Percentiles rank a stretch among this genome's conserved stretches.
Conservation (phyloP, 2,797 vertebrate species). For the Coendou prehensilis region DNA sequence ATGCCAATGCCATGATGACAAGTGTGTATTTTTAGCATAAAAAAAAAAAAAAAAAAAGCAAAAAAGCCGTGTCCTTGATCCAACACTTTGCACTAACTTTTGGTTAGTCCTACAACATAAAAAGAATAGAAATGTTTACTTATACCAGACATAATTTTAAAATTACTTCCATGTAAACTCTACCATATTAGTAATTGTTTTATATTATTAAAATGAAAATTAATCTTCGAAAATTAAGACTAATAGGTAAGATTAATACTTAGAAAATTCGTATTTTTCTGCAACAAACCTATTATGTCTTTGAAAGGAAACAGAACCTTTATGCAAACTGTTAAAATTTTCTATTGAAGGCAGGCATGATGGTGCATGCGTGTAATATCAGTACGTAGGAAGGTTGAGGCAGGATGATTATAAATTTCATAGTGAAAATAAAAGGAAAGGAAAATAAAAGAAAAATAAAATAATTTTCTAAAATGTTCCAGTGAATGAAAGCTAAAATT, state of each 20-base stretch:
- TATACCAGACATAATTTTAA: background rate
- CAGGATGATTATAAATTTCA: background rate
- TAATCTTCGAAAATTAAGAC: background rate
- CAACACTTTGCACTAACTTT: background rate
- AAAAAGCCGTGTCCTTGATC: background rate
- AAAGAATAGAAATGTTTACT: background rate
- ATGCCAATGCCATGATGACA: too few relatives aligned
- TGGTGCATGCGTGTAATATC: too few relatives aligned
- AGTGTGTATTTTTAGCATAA: conserved; percentile 42
- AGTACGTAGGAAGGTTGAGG: background rate
- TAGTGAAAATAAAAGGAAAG: background rate
- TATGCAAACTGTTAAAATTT: background rate
- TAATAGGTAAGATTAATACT: background rate
- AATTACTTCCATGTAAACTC: background rate
- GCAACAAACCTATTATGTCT: background rate
- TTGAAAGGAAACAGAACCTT: background rate
- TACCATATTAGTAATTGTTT: background rate
- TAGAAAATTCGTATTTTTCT: background rate
- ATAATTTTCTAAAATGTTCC: background rate
- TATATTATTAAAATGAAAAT: background rate
- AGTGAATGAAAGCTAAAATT: background rate
- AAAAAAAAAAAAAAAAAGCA: background rate
- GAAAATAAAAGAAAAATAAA: background rate
- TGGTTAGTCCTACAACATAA: background rate
- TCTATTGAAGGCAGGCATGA: background rate